Conservation (phyloP, 2,888 invertebrate genomes). For the Argyresthia goedartella region DNA sequence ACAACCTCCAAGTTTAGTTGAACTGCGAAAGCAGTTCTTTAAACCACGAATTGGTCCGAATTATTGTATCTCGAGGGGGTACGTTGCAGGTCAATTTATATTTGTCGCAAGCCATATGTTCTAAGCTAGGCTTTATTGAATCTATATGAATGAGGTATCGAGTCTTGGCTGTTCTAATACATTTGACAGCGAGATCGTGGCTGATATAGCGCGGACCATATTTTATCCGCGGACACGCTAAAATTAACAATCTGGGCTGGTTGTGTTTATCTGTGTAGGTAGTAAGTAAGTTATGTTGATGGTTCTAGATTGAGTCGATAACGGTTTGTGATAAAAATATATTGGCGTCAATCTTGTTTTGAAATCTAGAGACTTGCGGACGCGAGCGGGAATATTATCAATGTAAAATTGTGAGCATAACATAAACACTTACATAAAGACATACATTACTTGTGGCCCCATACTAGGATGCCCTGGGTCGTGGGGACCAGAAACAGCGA, state of each 20-base stretch:
- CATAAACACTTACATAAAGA: too few relatives aligned
- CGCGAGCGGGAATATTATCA: too few relatives aligned
- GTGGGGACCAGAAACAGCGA: too few relatives aligned
- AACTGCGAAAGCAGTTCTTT: background rate
- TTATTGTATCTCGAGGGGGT: background rate
- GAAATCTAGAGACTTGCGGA: too few relatives aligned
- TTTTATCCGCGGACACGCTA: conserved; percentile 2
- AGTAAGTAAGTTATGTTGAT: too few relatives aligned
- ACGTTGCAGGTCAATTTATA: background rate
- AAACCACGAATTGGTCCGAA: background rate
- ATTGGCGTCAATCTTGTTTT: too few relatives aligned
- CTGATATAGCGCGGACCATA: conserved; percentile 1
- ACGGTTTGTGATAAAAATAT: too few relatives aligned
- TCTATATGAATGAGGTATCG: conserved; percentile 6
- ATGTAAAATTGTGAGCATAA: too few relatives aligned
- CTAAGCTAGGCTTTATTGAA: conserved; percentile 3
- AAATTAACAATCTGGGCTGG: conserved; percentile 1
- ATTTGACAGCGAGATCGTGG: conserved; percentile 4
- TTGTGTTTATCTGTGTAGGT: background rate
- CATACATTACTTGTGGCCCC: too few relatives aligned
- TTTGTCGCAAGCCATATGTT: conserved; percentile 1
- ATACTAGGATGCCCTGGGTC: too few relatives aligned
- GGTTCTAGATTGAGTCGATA: too few relatives aligned
- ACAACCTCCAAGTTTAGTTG: background rate
- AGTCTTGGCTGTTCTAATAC: conserved; percentile 1